Evolutionary conservation across 2,888 invertebrate species (phyloP), one percentile per base, ranked within the genome.

Genomic region (Ctena decussata): DNA sequence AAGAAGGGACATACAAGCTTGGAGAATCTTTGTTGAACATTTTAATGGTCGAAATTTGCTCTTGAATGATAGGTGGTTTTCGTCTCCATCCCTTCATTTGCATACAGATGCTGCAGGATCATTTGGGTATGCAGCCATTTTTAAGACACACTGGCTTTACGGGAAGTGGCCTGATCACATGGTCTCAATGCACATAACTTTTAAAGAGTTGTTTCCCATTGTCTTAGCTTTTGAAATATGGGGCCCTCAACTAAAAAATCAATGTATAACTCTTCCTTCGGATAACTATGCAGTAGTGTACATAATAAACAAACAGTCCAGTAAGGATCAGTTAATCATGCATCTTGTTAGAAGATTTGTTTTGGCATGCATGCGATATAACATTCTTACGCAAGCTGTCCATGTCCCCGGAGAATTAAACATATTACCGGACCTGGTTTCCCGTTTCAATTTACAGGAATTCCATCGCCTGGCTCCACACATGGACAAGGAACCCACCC

Each of bases 101-200:
- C 35, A 53, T 41, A 82, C 82, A 46, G 82, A 82, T 77, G 82
- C 82, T 32, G 74, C 85, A 2, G 82, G 85, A 8, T 12, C 72
- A 0, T 8, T 79, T 24, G 82, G 82, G 12, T 82, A 49, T 44
- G 82, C 82, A 11, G 79, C 74, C 53, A 60, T 79, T 49, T 79
- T 76, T 30, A 15, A 37, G 18, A 37, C 71, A 8, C 79, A 72
- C 11, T 84, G 84, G 76, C 73, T 78, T 71, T 72, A 39, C 37
- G 77, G 70, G 1, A 2, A 21, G 6, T 86, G 86, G 82, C 74
- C 74, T n/a, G n/a, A n/a, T n/a, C n/a, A n/a, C n/a, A n/a, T n/a
- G n/a, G n/a, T n/a, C n/a, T n/a, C n/a, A n/a, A n/a, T n/a, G n/a
- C n/a, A n/a, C n/a, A n/a, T n/a, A n/a, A n/a, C n/a, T n/a, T n/a